Percentiles rank a stretch among this genome's conserved stretches.
Evolutionary conservation across 2,113 vertebrate species (phyloP).

Genomic region (Gymnorhina tibicen): DNA sequence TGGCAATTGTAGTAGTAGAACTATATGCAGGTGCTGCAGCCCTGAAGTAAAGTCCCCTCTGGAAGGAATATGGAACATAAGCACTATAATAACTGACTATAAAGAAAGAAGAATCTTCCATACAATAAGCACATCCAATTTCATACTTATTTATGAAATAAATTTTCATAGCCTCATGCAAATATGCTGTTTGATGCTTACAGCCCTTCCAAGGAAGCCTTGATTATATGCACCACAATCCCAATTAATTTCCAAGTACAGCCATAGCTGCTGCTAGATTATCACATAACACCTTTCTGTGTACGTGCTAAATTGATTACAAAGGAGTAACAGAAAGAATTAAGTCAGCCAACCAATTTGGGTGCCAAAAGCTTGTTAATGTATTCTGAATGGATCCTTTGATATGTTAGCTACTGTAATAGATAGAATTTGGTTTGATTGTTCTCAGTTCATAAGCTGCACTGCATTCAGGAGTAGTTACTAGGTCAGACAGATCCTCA

Average conservation of each 20-base stretch:
- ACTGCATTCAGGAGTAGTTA: not conserved
- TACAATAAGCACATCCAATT: not conserved
- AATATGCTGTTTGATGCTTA: not conserved
- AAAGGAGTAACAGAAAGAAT: not conserved
- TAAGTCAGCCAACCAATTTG: not conserved
- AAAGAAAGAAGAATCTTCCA: not conserved
- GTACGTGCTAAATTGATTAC: not conserved
- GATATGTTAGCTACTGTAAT: not conserved
- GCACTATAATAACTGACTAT: not conserved
- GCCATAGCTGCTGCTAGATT: not conserved
- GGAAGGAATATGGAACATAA: not conserved
- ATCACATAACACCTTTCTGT: not conserved
- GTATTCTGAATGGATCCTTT: not conserved
- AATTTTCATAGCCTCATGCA: not conserved
- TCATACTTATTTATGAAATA: slow-evolving; percentile 30
- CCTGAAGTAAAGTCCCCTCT: not conserved
- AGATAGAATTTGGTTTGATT: not conserved
- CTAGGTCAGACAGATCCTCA: not conserved
- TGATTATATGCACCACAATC: not conserved
- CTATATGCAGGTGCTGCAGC: slow-evolving; percentile 45
- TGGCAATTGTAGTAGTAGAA: slow-evolving; percentile 14
- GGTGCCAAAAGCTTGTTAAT: not conserved
- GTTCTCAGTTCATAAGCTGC: not conserved
- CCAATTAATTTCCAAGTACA: not conserved
- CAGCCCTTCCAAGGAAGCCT: not conserved